Percentiles rank a stretch among this genome's conserved stretches.
Conservation (phyloP, 2,888 invertebrate genomes). For the Auanema freiburgensis region DNA sequence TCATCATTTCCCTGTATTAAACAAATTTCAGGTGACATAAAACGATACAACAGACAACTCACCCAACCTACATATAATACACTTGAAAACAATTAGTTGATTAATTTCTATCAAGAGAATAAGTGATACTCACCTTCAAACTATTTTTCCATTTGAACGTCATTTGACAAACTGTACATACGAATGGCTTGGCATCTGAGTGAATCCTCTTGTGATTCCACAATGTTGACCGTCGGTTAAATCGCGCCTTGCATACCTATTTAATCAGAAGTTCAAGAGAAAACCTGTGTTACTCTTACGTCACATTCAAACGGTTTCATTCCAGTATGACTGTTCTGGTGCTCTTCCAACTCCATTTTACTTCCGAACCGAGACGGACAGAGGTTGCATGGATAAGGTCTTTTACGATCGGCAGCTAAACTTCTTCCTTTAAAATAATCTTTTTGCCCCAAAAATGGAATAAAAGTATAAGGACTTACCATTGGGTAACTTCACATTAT, state of each 20-base stretch:
- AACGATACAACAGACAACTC: slow-evolving; percentile 1
- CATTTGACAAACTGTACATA: slow-evolving; percentile 63
- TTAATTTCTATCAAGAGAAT: slow-evolving; percentile 12
- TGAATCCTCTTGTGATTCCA: slow-evolving; percentile 65
- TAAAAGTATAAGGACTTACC: slow-evolving; percentile 18
- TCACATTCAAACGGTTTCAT: slow-evolving; percentile 64
- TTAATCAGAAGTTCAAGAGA: not conserved
- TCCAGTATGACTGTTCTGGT: slow-evolving; percentile 63
- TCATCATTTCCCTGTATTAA: not conserved
- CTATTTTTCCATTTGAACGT: slow-evolving; percentile 65
- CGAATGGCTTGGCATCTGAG: slow-evolving; percentile 61
- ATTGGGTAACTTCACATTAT: slow-evolving; percentile 36
- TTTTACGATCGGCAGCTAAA: slow-evolving; percentile 54
- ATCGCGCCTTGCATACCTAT: slow-evolving; percentile 61
- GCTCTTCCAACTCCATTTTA: slow-evolving; percentile 64
- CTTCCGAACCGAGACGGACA: slow-evolving; percentile 54
- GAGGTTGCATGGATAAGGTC: slow-evolving; percentile 62
- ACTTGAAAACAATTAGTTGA: not conserved
- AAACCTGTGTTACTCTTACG: slow-evolving; percentile 29
- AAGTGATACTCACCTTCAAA: slow-evolving; percentile 40
- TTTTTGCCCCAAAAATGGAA: not conserved
- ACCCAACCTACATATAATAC: not conserved
- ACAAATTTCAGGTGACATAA: slow-evolving; percentile 1
- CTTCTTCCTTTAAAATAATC: slow-evolving; percentile 26
- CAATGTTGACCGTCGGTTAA: slow-evolving; percentile 63